These are phyloP conservation scores for Synergus gifuensis DNA, from an alignment of 2,888 invertebrate species.

Conservation along the genomic window DNA sequence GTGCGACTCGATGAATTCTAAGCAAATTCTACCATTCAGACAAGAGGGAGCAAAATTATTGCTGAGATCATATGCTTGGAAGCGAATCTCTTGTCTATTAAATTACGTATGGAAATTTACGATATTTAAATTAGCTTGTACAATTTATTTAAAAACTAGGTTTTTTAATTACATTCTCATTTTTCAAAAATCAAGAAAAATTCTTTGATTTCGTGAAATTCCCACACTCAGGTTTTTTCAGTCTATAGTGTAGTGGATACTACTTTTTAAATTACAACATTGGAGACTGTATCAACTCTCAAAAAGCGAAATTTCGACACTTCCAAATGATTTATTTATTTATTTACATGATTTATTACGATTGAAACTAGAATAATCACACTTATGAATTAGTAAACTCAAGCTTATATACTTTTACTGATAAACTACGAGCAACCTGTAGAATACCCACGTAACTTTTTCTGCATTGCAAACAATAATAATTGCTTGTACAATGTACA, in stretches of 20 bases:
- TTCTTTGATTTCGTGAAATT: no score
- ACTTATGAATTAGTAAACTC: background rate
- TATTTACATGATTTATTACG: background rate
- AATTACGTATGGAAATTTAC: constrained; percentile 9
- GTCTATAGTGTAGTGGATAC: no score
- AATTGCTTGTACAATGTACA: constrained; percentile 13
- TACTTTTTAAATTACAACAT: no score
- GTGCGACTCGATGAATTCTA: constrained; percentile 59
- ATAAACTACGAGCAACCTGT: constrained; percentile 11
- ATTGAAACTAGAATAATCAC: background rate
- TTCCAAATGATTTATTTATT: no score
- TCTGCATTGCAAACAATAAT: background rate
- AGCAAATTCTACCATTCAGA: constrained; percentile 58
- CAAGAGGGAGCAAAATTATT: constrained; percentile 12
- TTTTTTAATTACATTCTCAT: no score
- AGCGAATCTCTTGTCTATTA: constrained; percentile 25
- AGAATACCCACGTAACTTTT: background rate
- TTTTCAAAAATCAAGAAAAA: no score
- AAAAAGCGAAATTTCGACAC: background rate
- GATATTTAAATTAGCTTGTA: background rate
- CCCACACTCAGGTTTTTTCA: no score
- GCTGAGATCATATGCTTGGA: background rate
- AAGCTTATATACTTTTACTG: background rate
- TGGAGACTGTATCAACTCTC: no score
- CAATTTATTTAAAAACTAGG: no score